Conservation (phyloP, 1,140 invertebrate genomes). For the Euura saliciscinereae region DNA sequence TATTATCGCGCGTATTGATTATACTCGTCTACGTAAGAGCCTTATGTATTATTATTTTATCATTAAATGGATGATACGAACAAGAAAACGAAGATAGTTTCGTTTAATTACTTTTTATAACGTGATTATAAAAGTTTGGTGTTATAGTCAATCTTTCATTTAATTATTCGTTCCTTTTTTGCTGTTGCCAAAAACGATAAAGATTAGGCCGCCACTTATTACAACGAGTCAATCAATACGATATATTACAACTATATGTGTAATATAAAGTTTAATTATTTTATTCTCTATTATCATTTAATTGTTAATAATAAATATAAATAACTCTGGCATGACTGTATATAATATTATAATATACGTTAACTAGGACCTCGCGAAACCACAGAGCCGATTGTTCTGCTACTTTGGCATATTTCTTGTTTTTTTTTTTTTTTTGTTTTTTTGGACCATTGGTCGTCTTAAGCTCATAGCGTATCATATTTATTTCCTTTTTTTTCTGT, state of each 20-base stretch:
- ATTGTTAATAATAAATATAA: neutral
- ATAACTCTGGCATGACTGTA: neutral
- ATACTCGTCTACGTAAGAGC: too few relatives aligned
- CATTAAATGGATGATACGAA: too few relatives aligned
- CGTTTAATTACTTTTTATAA: too few relatives aligned
- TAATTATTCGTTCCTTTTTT: too few relatives aligned
- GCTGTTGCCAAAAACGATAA: too few relatives aligned
- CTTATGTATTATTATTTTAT: too few relatives aligned
- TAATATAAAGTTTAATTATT: neutral
- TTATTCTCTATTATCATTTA: neutral
- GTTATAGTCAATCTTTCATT: too few relatives aligned
- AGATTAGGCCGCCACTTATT: neutral
- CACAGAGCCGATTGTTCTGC: slow-evolving; percentile 8
- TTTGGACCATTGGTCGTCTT: slow-evolving; percentile 15
- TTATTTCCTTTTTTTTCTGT: neutral
- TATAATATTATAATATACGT: neutral
- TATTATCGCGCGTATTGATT: too few relatives aligned
- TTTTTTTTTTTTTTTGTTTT: neutral
- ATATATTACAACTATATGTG: neutral
- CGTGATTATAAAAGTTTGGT: too few relatives aligned
- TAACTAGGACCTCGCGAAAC: neutral
- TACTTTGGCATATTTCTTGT: slow-evolving; percentile 10
- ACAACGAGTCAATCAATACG: slow-evolving; percentile 1
- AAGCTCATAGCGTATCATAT: slow-evolving; percentile 10
- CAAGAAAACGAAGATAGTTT: too few relatives aligned